Conservation (phyloP, 2,888 invertebrate genomes). For the Cheilosia vernalis region DNA sequence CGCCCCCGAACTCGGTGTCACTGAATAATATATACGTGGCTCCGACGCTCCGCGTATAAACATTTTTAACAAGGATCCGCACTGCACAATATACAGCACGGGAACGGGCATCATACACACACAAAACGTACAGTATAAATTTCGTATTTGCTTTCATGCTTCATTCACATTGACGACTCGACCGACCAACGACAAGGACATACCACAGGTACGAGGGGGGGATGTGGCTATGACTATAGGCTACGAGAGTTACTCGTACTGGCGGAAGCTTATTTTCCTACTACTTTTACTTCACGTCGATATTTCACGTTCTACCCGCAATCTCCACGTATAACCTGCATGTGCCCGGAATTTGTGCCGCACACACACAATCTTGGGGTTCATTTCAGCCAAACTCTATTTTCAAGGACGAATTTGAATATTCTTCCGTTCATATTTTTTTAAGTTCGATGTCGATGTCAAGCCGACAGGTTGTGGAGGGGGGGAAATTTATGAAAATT, state of each 20-base stretch:
- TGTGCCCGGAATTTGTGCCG: constrained; percentile 25
- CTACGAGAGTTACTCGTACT: neutral
- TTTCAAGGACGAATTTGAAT: constrained; percentile 60
- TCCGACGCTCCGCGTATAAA: constrained; percentile 30
- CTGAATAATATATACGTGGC: constrained; percentile 40
- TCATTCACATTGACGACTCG: constrained; percentile 43
- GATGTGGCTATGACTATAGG: neutral
- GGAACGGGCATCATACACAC: neutral
- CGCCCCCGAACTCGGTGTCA: constrained; percentile 14
- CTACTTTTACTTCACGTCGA: constrained; percentile 42
- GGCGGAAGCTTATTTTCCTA: constrained; percentile 26
- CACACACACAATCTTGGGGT: neutral
- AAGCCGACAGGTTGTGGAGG: neutral
- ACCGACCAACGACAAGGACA: constrained; percentile 38
- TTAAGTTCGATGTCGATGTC: constrained; percentile 14
- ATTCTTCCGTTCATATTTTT: neutral
- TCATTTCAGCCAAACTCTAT: constrained; percentile 45
- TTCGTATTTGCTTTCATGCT: constrained; percentile 59
- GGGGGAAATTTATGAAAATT: constrained; percentile 67
- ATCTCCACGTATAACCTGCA: constrained; percentile 33
- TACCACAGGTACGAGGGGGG: constrained; percentile 29
- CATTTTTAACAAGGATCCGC: constrained; percentile 43
- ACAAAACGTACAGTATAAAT: constrained; percentile 38
- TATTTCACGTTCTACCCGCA: constrained; percentile 25
- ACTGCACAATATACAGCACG: constrained; percentile 17